Base-by-base conservation (phyloP, 2,888 invertebrate species). In the Agrilus cyanescens region DNA sequence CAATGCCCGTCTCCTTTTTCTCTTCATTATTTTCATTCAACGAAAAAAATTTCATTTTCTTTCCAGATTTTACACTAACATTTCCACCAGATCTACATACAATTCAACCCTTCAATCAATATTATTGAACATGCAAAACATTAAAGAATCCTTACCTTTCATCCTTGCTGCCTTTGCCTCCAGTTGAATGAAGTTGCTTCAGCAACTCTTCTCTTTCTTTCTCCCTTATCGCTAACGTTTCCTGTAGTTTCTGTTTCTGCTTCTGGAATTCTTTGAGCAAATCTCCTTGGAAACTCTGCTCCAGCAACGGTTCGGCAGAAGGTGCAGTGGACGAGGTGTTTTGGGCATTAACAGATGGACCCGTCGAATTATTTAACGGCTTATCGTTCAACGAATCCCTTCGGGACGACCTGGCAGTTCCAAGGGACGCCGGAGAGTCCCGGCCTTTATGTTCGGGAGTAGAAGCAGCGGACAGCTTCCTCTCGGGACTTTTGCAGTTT, bases 241-340 rank as follows among this genome's bases (percentile, higher is more conserved):
- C 75, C 56, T 76, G 75, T 43, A 75, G 60, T 48, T 78, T 75
- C 61, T 82, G 81, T 57, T 83, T 84, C 56, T 83, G 81, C 52
- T 80, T 77, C 62, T 87, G 86, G 60, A 83, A 88, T 60, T 87
- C 85, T 57, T 82, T 84, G 54, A 85, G 74, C 44, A 87, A 66
- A 58, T 87, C 86, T 47, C 75, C 54, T 58, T 69, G 71, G 55
- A 68, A 74, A 46, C 71, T 72, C 41, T 70, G 69, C 45, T 73
- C 72, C 38, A 70, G 37, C 36, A 20, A 41, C 42, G 41, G 48
- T 45, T 38, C 52, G 34, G 37, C 46, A 37, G 15, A 49, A 41
- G 12, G 50, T 18, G 54, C 53, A n/a, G 55, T 48, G 12, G 49
- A 48, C n/a, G 50, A 37, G 7, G 34, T 33, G 56, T 55, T 65